Evolutionary conservation across 2,113 vertebrate species (phyloP).

Genomic region (Upupa epops): DNA sequence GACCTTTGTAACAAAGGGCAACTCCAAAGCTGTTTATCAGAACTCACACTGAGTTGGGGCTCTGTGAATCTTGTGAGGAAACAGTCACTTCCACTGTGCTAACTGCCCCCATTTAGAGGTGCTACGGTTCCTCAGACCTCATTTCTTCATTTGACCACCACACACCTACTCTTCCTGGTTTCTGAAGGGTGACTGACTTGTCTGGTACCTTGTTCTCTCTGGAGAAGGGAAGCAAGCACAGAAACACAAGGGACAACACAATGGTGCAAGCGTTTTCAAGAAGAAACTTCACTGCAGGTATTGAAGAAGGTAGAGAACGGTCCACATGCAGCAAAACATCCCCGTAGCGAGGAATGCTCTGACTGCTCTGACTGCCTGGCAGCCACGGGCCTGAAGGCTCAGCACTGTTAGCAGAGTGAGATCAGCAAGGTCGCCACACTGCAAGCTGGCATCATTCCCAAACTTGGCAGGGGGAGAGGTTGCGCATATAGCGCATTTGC

Average conservation of each 20-base stretch:
- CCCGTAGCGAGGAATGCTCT: accelerated
- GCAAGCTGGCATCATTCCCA: not conserved
- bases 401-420: not conserved
- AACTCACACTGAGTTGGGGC: not conserved
- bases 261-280: not conserved
- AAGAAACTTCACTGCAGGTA: not conserved
- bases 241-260: not conserved
- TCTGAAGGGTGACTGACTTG: not conserved
- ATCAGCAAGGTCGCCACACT: not conserved
- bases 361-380: not conserved
- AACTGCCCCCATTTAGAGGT: not conserved
- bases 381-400: not conserved
- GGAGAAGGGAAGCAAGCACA: not conserved
- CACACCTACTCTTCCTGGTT: not conserved
- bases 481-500: not conserved
- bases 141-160: not conserved
- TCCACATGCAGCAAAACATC: not conserved
- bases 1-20: not conserved
- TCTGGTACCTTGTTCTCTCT: not conserved
- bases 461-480: not conserved
- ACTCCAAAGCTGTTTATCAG: not conserved
- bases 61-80: not conserved
- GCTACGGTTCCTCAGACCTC: not conserved
- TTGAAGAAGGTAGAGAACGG: not conserved
- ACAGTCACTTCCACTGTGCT: not conserved